These are phyloP conservation scores for Platyrinchus mystaceus DNA, from an alignment of 2,797 vertebrate genomes.

Conservation along the genomic window DNA sequence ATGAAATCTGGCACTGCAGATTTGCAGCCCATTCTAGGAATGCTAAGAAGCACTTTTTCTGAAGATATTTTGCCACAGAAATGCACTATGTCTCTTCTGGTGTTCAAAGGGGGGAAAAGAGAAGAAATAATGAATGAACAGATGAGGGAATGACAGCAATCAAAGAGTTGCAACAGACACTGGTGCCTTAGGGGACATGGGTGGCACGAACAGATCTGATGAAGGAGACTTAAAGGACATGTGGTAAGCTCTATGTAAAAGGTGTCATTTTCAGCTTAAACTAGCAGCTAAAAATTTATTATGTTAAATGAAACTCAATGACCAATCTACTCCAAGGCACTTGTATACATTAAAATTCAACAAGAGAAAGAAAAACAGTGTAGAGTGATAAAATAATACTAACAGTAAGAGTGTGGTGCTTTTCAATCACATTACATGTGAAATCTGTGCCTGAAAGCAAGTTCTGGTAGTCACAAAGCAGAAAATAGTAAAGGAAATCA, in stretches of 20 bases:
- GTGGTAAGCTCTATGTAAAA: neutral
- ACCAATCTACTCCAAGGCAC: neutral
- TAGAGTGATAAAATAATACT: neutral
- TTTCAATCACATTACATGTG: neutral
- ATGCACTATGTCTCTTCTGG: neutral
- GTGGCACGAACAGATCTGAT: neutral
- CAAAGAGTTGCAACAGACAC: slow-evolving; percentile 26
- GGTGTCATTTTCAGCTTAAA: neutral
- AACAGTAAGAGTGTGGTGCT: neutral
- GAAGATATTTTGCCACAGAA: neutral
- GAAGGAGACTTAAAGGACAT: neutral
- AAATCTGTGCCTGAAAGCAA: neutral
- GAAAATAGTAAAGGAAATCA: neutral
- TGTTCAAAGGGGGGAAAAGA: neutral
- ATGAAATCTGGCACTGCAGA: neutral
- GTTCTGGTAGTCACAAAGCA: neutral
- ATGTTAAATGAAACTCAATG: neutral
- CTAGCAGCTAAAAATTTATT: neutral
- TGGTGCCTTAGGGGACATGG: neutral
- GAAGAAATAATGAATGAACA: neutral
- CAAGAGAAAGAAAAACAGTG: neutral
- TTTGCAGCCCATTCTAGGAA: neutral
- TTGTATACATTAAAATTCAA: neutral
- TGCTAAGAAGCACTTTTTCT: neutral
- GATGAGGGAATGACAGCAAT: neutral